Percentiles rank a stretch among this genome's conserved stretches.
These are phyloP conservation scores for Nematolebias whitei DNA, from an alignment of 2,113 vertebrate species.

Conservation along the genomic window DNA sequence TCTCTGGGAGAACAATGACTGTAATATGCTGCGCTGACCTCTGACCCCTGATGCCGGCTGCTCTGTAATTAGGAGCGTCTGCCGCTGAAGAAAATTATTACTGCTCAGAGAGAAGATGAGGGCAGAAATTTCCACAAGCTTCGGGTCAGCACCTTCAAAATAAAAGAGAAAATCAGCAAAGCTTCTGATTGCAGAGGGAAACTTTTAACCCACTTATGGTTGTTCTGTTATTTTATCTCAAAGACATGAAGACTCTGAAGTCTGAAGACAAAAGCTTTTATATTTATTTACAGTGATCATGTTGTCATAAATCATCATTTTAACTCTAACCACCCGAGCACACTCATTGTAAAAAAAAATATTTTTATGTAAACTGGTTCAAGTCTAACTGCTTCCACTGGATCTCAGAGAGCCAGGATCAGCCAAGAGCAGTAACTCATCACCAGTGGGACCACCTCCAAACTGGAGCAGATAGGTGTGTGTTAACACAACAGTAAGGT, in stretches of 20 bases:
- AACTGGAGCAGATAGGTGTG: no score
- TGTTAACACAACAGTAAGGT: no score
- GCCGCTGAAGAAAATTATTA: slow-evolving; percentile 48
- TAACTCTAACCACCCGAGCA: no score
- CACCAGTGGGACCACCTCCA: no score
- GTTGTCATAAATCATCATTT: no score
- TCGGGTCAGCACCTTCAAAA: background rate
- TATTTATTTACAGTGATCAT: background rate
- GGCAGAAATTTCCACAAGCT: background rate
- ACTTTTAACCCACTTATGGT: slow-evolving; percentile 26
- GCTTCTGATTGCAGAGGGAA: slow-evolving; percentile 40
- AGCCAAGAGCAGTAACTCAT: no score
- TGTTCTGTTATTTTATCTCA: slow-evolving; percentile 37
- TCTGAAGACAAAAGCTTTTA: background rate
- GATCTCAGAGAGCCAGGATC: no score
- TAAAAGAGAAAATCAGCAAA: slow-evolving; percentile 13
- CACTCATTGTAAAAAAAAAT: no score
- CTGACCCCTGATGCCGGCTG: slow-evolving; percentile 41
- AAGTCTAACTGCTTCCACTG: no score
- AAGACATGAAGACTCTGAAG: background rate
- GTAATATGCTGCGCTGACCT: slow-evolving; percentile 56
- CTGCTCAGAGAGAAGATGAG: slow-evolving; percentile 15
- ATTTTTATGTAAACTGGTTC: no score
- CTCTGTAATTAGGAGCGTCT: slow-evolving; percentile 52
- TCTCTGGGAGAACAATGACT: slow-evolving; percentile 55